Percentiles rank a stretch among this genome's conserved stretches.
Evolutionary conservation across 1,140 invertebrate species (phyloP).

Genomic region (Psilanteris sp.): DNA sequence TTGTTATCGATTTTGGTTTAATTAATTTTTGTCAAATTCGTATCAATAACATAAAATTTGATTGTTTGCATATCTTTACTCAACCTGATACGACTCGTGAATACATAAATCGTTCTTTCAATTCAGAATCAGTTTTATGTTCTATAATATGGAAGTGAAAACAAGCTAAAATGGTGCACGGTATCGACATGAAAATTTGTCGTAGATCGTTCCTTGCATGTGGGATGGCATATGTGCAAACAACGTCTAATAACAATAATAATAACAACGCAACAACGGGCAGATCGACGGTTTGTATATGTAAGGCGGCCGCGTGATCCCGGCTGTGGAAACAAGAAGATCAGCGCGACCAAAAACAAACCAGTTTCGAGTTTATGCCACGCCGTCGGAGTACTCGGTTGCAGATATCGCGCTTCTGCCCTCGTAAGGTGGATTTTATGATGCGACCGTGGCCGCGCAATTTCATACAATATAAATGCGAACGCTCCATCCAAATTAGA

Average conservation of each 20-base stretch:
- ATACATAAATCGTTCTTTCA: background rate
- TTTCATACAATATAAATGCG: slow-evolving; percentile 45
- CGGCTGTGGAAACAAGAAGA: slow-evolving; percentile 55
- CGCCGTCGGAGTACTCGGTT: slow-evolving; percentile 11
- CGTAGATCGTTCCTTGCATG: slow-evolving; percentile 25
- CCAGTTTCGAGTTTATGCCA: slow-evolving; percentile 43
- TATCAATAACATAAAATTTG: no score
- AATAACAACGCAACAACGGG: slow-evolving; percentile 35
- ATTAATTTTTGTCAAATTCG: no score
- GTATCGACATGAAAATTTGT: slow-evolving; percentile 43
- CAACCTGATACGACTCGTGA: no score
- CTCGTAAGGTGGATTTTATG: slow-evolving; percentile 51
- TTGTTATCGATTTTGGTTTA: no score
- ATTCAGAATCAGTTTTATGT: slow-evolving; percentile 14
- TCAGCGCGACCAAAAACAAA: slow-evolving; percentile 55
- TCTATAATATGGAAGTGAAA: slow-evolving; percentile 20
- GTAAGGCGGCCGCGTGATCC: slow-evolving; percentile 34
- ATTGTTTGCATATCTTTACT: no score
- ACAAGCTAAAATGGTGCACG: slow-evolving; percentile 22
- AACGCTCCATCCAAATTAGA: slow-evolving; percentile 38
- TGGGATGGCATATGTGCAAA: slow-evolving; percentile 44
- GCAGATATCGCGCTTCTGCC: slow-evolving; percentile 27
- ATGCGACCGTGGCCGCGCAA: slow-evolving; percentile 35
- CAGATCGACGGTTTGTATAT: slow-evolving; percentile 37
- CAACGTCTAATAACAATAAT: slow-evolving; percentile 55